Evolutionary conservation across 2,797 vertebrate species (phyloP).

Genomic region (Hemibagrus guttatus): DNA sequence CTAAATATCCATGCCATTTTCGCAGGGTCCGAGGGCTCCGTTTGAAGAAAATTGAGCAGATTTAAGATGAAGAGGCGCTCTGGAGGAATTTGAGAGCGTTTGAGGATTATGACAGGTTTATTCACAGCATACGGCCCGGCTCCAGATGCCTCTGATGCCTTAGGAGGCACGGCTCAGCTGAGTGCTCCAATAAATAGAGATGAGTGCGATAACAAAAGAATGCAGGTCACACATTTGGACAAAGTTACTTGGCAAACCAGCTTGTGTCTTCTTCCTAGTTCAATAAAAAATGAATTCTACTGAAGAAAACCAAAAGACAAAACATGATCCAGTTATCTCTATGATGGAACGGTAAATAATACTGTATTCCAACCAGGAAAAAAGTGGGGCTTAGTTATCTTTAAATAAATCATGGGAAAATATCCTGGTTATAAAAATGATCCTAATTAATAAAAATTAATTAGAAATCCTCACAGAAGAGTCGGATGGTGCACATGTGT

Average conservation of each 20-base stretch:
- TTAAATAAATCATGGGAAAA: no score
- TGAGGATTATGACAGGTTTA: slow-evolving; percentile 72
- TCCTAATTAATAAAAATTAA: no score
- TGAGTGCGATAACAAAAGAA: slow-evolving; percentile 47
- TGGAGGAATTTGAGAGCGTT: slow-evolving; percentile 63
- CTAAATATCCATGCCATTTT: slow-evolving; percentile 57
- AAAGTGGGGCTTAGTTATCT: background rate
- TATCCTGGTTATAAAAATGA: no score
- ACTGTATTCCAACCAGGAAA: background rate
- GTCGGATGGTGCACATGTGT: background rate
- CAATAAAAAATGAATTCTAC: slow-evolving; percentile 3
- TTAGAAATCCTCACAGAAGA: background rate
- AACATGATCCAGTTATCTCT: background rate
- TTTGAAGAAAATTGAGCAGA: slow-evolving; percentile 71
- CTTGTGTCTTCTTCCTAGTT: slow-evolving; percentile 22
- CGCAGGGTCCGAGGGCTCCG: slow-evolving; percentile 35
- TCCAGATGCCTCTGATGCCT: slow-evolving; percentile 56
- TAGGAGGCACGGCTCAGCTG: slow-evolving; percentile 50
- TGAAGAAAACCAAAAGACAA: background rate
- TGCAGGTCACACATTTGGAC: slow-evolving; percentile 27
- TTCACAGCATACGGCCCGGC: slow-evolving; percentile 58
- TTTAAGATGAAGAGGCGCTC: slow-evolving; percentile 62
- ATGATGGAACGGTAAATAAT: background rate
- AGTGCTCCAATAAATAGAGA: slow-evolving; percentile 57
- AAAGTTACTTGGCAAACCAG: slow-evolving; percentile 4